A percentile compares a stretch with the other conserved stretches of the same genome.
Evolutionary conservation across 2,113 vertebrate species (phyloP).

Genomic region (Odontophorus gujanensis): DNA sequence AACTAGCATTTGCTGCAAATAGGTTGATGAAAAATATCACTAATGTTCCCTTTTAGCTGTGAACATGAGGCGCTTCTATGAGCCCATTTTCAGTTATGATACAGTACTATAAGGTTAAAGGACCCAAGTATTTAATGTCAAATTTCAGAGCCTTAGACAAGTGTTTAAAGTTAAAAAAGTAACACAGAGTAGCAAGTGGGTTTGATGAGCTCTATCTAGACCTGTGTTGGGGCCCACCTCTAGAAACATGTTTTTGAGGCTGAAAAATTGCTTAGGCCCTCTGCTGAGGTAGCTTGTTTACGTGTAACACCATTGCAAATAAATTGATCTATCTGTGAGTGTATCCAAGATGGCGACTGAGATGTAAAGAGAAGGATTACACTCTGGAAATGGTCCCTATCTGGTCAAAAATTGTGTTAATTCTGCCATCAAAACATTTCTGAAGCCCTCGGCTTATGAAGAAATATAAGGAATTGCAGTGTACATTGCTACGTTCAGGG

Average conservation of each 20-base stretch:
- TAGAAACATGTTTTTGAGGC: not conserved
- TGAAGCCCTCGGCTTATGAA: not conserved
- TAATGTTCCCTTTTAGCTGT: slow-evolving; percentile 42
- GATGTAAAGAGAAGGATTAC: not conserved
- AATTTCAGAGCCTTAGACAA: not conserved
- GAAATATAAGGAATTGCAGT: not conserved
- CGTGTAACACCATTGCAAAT: fast-evolving
- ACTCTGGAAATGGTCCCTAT: not conserved
- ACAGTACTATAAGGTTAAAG: not conserved
- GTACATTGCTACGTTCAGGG: not conserved
- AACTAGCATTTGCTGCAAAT: slow-evolving; percentile 62
- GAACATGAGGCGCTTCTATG: slow-evolving; percentile 27
- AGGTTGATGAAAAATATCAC: slow-evolving; percentile 49
- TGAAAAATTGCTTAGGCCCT: not conserved
- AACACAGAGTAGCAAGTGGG: not conserved
- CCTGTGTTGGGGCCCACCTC: fast-evolving
- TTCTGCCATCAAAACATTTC: not conserved
- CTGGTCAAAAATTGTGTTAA: fast-evolving
- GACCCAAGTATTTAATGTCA: not conserved
- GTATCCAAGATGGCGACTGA: not conserved
- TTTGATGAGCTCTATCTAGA: not conserved
- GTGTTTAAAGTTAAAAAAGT: not conserved
- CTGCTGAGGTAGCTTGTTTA: not conserved
- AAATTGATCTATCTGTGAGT: not conserved
- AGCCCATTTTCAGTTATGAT: not conserved